Conservation (phyloP, 2,113 vertebrate genomes). For the Mionectes macconnelli region DNA sequence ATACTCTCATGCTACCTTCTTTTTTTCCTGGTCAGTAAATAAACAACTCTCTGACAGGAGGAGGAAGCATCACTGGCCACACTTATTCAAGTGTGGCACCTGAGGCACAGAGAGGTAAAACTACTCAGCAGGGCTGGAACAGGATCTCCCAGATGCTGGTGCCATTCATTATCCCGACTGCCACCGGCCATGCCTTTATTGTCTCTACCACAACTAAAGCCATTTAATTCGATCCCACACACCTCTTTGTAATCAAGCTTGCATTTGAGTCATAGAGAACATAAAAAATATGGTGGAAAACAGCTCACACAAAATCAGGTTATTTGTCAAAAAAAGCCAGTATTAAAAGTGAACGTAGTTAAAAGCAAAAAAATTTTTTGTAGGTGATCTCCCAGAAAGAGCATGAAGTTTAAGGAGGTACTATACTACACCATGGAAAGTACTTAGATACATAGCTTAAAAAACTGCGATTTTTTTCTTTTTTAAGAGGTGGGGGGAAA, state of each 20-base stretch:
- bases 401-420: not conserved
- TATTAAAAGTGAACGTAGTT: not conserved
- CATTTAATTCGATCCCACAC: not conserved
- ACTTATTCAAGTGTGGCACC: not conserved
- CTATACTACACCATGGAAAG: not conserved
- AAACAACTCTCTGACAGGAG: not conserved
- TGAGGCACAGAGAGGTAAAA: not conserved
- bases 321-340: not conserved
- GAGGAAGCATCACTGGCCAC: not conserved
- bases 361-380: not conserved
- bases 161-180: not conserved
- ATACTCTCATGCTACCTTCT: not conserved
- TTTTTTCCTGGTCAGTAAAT: not conserved
- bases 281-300: not conserved
- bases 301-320: not conserved
- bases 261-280: not conserved
- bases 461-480: not conserved
- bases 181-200: not conserved
- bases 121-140: not conserved
- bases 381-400: not conserved
- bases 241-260: not conserved
- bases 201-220: not conserved
- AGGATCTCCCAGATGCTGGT: not conserved
- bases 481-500: not conserved
- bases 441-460: not conserved